Conservation (phyloP, 2,888 invertebrate genomes). For the Drosophila colorata region DNA sequence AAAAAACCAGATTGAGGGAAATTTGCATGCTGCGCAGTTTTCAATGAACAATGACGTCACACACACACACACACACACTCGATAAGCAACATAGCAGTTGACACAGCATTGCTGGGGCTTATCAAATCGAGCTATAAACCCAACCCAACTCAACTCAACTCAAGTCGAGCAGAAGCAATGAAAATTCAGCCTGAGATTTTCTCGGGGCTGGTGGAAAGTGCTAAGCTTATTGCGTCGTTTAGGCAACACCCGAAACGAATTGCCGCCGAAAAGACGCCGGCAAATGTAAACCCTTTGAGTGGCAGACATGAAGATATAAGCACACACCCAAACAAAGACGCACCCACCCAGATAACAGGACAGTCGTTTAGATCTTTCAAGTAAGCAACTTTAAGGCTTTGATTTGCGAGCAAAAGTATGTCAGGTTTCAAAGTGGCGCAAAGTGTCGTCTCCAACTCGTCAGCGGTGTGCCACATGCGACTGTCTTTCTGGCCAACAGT, state of each 20-base stretch:
- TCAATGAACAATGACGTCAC: conserved; percentile 77
- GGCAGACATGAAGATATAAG: conserved; percentile 52
- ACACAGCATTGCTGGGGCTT: conserved; percentile 56
- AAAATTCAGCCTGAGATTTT: conserved; percentile 56
- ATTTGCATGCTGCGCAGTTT: conserved; percentile 76
- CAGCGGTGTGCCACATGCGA: conserved; percentile 55
- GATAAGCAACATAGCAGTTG: conserved; percentile 42
- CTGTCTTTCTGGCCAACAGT: conserved; percentile 28
- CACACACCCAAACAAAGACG: conserved; percentile 26
- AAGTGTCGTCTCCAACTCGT: conserved; percentile 33
- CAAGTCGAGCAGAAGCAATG: conserved; percentile 77
- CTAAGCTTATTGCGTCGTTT: conserved; percentile 80
- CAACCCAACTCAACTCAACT: conserved; percentile 40
- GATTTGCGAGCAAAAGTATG: conserved; percentile 54
- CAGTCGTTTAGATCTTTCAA: conserved; percentile 62
- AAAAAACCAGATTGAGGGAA: conserved; percentile 9
- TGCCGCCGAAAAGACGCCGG: conserved; percentile 58
- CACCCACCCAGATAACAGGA: conserved; percentile 10
- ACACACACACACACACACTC: conserved; percentile 21
- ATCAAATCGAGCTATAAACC: conserved; percentile 64
- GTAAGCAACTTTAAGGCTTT: conserved; percentile 75
- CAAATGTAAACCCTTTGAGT: conserved; percentile 63
- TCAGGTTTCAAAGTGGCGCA: conserved; percentile 25
- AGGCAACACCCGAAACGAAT: conserved; percentile 75
- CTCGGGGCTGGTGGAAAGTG: conserved; percentile 51